These are phyloP conservation scores for Coptotermes formosanus DNA, from an alignment of 1,140 invertebrate genomes.

Conservation along the genomic window DNA sequence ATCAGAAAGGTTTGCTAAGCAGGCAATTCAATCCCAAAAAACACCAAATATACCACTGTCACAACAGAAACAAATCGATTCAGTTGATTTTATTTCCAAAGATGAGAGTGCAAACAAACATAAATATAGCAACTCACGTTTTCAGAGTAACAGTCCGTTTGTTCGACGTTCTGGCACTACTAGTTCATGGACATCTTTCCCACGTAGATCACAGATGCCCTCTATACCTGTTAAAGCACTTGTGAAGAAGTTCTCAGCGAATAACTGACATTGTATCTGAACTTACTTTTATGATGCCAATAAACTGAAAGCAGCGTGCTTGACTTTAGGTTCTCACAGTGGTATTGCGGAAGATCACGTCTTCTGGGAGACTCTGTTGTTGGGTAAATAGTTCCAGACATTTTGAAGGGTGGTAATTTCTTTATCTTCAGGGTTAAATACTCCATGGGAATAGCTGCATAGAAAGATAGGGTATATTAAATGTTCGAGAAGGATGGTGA, in stretches of 20 bases:
- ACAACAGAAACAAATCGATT: not conserved
- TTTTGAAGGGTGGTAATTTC: too few relatives aligned
- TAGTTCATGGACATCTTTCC: not conserved
- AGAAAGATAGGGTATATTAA: too few relatives aligned
- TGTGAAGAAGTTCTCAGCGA: constrained; percentile 19
- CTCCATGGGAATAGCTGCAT: too few relatives aligned
- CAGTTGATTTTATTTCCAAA: not conserved
- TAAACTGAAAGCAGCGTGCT: too few relatives aligned
- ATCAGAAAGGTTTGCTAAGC: not conserved
- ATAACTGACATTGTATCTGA: constrained; percentile 11
- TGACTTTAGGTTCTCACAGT: too few relatives aligned
- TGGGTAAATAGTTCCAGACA: too few relatives aligned
- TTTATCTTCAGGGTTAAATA: too few relatives aligned
- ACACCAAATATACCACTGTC: not conserved
- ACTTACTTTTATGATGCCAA: not conserved
- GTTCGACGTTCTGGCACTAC: not conserved
- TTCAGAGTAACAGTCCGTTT: not conserved
- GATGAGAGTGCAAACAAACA: not conserved
- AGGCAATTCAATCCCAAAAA: not conserved
- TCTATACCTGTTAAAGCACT: constrained; percentile 20
- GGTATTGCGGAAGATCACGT: too few relatives aligned
- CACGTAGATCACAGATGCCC: not conserved
- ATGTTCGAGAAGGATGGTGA: too few relatives aligned
- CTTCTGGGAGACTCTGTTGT: too few relatives aligned
- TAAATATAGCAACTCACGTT: too few relatives aligned